phyloP scores from a whole-genome alignment of 2,888 invertebrate genomes.

The Lithophane socia region DNA sequence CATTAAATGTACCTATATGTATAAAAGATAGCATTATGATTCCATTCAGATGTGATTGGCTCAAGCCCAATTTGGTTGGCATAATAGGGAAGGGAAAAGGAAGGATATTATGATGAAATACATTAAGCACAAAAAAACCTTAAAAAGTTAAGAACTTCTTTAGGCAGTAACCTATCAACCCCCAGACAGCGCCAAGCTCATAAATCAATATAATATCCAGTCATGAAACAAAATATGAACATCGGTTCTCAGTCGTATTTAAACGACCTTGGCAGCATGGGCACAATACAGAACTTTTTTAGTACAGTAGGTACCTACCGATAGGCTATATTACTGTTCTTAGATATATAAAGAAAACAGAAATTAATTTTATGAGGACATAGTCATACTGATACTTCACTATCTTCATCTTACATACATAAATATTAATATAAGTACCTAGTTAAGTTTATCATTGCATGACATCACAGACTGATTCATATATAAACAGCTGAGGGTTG shows the following conservation, averaged over 20 bases:
- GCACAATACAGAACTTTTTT: background rate
- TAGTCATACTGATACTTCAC: background rate
- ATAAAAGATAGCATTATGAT: background rate
- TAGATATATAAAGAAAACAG: background rate
- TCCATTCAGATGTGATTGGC: background rate
- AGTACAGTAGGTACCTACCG: background rate
- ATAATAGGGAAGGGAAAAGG: background rate
- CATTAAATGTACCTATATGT: too few relatives aligned
- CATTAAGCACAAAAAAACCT: background rate
- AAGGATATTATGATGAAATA: background rate
- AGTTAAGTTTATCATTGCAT: background rate
- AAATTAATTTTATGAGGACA: background rate
- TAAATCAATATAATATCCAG: too few relatives aligned
- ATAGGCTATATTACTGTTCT: background rate
- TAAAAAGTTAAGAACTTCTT: background rate
- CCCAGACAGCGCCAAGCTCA: too few relatives aligned
- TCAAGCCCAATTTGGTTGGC: background rate
- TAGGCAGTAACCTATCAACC: background rate
- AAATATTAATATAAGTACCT: background rate
- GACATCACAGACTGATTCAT: conserved; percentile 4
- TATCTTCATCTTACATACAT: background rate
- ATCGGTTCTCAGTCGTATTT: too few relatives aligned
- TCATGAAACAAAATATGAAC: too few relatives aligned
- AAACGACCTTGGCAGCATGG: too few relatives aligned
- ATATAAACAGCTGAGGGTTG: background rate